Evolutionary conservation across 2,797 vertebrate genomes (phyloP), one percentile per base, ranked within the genome.

Genomic region (Rhadinocentrus ornatus): DNA sequence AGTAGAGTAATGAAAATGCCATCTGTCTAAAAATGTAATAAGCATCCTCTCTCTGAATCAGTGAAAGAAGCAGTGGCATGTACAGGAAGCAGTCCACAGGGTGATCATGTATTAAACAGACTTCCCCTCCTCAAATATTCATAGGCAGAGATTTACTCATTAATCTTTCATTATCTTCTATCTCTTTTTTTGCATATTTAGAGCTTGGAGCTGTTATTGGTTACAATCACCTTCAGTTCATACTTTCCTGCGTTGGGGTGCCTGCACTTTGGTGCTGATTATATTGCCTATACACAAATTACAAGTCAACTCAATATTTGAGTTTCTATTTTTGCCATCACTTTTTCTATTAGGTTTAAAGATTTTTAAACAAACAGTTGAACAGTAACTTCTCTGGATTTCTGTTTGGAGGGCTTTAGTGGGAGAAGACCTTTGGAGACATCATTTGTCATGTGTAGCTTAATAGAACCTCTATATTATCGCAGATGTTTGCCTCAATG

Each of bases 141-240:
- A 95, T 94, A 85, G 75, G 67, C 37, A 86, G 88, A 91, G 90
- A 92, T 92, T 92, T 91, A 89, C 86, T 87, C 89, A 94, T 94
- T 92, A 93, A 94, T 94, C 84, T 94, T 94, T 94, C 83, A 95
- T 92, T 90, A 92, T 91, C 90, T 93, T 69, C 83, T 89, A 93
- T 90, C 90, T 88, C 72, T 86, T 69, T 52, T 87, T 92, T 88
- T 88, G 91, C 90, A 93, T 93, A 88, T 71, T 88, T 85, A 69
- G 69, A 75, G 54, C 77, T 75, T 34, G 31, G 50, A 62, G 50
- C 58, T 73, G 76, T 78, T 89, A 83, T 87, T 89, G 85, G 75
- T 82, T 77, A 70, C 80, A 69, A 56, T 84, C 79, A 70, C 69
- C 69, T 68, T 71, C 70, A 54, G 63, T 84, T 76, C 62, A 69